Evolutionary conservation across 2,797 vertebrate species (phyloP), one percentile per base, ranked within the genome.

Genomic region (Lophura swinhoii): DNA sequence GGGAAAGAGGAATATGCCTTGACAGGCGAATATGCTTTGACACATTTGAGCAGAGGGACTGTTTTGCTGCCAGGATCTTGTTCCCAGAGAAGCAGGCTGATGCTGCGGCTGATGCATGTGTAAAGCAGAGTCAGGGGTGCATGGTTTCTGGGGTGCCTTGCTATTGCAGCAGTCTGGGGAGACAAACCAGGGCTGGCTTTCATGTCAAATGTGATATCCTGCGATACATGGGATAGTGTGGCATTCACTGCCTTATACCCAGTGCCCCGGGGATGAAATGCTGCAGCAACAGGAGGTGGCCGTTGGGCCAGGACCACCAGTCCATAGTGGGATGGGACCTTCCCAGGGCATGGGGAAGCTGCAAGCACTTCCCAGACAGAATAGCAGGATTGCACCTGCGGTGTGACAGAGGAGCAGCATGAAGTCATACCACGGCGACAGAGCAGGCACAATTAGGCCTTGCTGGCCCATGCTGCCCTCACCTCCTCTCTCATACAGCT

Each of bases 31-130:
- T 13, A 53, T 2, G 8, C 10, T 44, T 46, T 5, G 55, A 63
- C 1, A 4, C 8, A 2, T 17, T 3, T 1, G 14, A 87, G 53
- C 28, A 64, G 39, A 62, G 51, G 2, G 15, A 10, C 31, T 43
- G 14, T 26, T 70, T 58, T 41, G 22, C 60, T 63, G 35, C 33
- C 0, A 3, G 14, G 2, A 0, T 15, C 31, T 20, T 17, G 33
- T 18, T 58, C 8, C 35, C 3, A 5, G 15, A 4, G 9, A 3
- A 75, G 22, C 1, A 1, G 41, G 46, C 22, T 5, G 1, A 29
- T 0, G 0, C 23, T 26, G 43, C 35, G 10, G 22, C 43, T 48
- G 62, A 15, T 17, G 43, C 2, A 2, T 2, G 5, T 21, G 6
- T 21, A 64, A 44, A 44, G 17, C 10, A 31, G 22, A 43, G 33